Base-by-base conservation (phyloP, 2,888 invertebrate genomes). In the Drosophila pullipes region DNA sequence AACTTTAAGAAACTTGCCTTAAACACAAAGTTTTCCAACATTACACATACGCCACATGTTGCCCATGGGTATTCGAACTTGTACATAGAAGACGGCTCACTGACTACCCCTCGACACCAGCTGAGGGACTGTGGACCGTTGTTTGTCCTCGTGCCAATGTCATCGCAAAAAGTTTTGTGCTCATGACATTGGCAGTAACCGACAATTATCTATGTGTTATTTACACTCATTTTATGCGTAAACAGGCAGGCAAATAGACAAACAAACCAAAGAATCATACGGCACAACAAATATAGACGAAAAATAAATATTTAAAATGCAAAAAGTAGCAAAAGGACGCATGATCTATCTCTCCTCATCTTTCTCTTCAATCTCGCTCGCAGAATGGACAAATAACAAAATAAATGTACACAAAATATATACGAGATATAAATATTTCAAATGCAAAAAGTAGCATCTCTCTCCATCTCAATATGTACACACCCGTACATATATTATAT, bases 161-260 rank as follows among this genome's bases (percentile, higher is more conserved):
- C 69, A 68, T 41, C 47, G 61, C 47, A 54, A 53, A 59, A 62
- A 47, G 55, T 63, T 55, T 66, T 73, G n/a, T 18, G 49, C 78
- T 74, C 63, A 74, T 63, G 50, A 62, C 73, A 63, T 59, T 44
- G 37, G 41, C 39, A 55, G 52, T 31, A 57, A 35, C 55, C 62
- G 50, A 52, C 58, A 75, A 74, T 80, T 77, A 80, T 74, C 75
- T 70, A 39, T 71, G 50, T 55, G 53, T 61, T 86, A 69, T 83
- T 83, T 81, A 59, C 89, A 83, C 63, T 76, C 73, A 49, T 76
- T 71, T 71, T 58, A 76, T 68, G 77, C 64, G 73, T 59, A 73
- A 61, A 73, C 89, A 69, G 60, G 55, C 54, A 58, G 65, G 60
- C 55, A 78, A 60, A 70, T 39, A 73, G 65, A 68, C 59, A 88